Evolutionary conservation across 2,113 vertebrate species (phyloP).

Genomic region (Pterophyllum scalare): DNA sequence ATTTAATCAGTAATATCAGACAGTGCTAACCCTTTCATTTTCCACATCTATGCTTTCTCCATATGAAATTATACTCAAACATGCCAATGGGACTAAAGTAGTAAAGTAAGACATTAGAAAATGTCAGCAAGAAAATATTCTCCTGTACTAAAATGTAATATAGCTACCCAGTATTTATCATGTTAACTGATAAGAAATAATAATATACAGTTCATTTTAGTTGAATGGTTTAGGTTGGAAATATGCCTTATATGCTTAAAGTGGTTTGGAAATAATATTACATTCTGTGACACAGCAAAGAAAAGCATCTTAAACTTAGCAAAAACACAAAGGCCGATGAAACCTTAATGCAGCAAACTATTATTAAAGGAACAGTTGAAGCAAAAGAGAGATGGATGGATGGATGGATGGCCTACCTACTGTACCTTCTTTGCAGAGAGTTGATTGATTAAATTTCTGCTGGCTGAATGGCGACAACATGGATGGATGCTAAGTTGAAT

Average conservation of each 20-base stretch:
- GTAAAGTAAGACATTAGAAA: not conserved
- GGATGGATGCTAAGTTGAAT: not conserved
- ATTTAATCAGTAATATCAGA: conserved; percentile 28
- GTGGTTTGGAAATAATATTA: not conserved
- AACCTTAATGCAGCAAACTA: not conserved
- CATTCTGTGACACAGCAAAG: too few relatives aligned
- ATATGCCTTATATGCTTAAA: not conserved
- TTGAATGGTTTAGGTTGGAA: not conserved
- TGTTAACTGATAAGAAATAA: not conserved
- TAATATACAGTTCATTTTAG: not conserved
- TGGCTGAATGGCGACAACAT: not conserved
- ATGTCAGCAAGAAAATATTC: not conserved
- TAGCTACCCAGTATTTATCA: not conserved
- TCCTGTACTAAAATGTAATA: not conserved
- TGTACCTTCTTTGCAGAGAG: too few relatives aligned
- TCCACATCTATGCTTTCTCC: not conserved
- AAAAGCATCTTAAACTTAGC: too few relatives aligned
- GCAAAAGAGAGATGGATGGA: too few relatives aligned
- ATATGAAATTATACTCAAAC: not conserved
- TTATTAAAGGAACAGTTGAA: not conserved
- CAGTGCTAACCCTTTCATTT: not conserved
- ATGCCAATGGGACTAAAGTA: not conserved
- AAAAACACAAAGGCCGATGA: too few relatives aligned
- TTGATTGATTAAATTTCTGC: not conserved
- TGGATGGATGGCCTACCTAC: too few relatives aligned